Conservation (phyloP, 2,113 vertebrate species). For the Pachyramphus minor region DNA sequence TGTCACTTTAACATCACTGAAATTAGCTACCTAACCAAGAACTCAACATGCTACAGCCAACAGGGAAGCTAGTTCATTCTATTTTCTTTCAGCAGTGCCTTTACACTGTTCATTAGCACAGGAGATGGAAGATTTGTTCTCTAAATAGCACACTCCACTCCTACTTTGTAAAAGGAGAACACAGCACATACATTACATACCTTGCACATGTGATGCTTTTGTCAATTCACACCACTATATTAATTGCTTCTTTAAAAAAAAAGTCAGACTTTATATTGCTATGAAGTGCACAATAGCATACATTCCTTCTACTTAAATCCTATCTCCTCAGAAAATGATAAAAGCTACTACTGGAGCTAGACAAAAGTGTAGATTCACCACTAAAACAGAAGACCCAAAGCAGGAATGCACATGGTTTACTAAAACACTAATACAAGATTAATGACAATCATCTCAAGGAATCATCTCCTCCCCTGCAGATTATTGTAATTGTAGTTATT, state of each 20-base stretch:
- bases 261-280: neutral
- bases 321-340: neutral
- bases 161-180: neutral
- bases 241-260: neutral
- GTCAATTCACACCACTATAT: neutral
- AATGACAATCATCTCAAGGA: neutral
- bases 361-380: neutral
- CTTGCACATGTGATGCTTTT: neutral
- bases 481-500: neutral
- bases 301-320: neutral
- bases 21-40: neutral
- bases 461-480: neutral
- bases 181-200: neutral
- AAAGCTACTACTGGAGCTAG: neutral
- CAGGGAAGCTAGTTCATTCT: neutral
- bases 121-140: neutral
- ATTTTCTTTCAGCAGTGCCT: neutral
- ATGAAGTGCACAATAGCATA: neutral
- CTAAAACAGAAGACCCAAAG: neutral
- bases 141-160: neutral
- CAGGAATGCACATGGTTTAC: neutral
- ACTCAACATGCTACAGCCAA: neutral
- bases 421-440: neutral
- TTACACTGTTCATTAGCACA: neutral
- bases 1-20: neutral